Evolutionary conservation across 2,113 vertebrate species (phyloP), one percentile per base, ranked within the genome.

Genomic region (Heterochromis multidens): DNA sequence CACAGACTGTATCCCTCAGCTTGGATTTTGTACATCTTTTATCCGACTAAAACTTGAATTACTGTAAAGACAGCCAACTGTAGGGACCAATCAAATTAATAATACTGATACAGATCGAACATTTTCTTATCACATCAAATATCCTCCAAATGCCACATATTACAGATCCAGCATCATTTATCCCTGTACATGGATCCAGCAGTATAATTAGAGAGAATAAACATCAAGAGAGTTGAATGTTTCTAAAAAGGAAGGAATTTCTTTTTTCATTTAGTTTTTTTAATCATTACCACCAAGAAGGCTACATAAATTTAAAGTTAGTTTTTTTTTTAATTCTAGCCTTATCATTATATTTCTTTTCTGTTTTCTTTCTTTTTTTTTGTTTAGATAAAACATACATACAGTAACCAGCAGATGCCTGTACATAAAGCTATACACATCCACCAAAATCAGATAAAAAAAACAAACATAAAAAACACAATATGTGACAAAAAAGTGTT

Each of bases 361-460:
- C 13, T 76, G 6, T 82, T 31, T 52, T 87, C 86, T 86, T 84
- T 56, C 65, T 82, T 31, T 52, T 87, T 87, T 86, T 84, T 56
- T 74, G 37, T 81, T 86, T 81, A 65, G 25, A 70, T n/a, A 81
- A 85, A 90, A 87, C 21, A 25, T 31, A 91, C 79, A 86, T 7
- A 89, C 23, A 59, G 16, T 27, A 87, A 90, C 43, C 33, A 37
- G 72, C 57, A 72, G 82, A 88, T 25, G 54, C 7, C 80, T 90
- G 82, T 82, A 92, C 90, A 92, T 60, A 46, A 79, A 91, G 82
- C 61, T 88, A 89, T 85, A 89, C 76, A 87, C 83, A 70, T 77
- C 76, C 84, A 88, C 60, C 60, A 37, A 61, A 88, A 52, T 59
- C 83, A 60, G 40, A 43, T 60, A 3, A 13, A 86, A 27, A 17